Evolutionary conservation across 2,888 invertebrate genomes (phyloP), one percentile per base, ranked within the genome.

Genomic region (Antitype chi): DNA sequence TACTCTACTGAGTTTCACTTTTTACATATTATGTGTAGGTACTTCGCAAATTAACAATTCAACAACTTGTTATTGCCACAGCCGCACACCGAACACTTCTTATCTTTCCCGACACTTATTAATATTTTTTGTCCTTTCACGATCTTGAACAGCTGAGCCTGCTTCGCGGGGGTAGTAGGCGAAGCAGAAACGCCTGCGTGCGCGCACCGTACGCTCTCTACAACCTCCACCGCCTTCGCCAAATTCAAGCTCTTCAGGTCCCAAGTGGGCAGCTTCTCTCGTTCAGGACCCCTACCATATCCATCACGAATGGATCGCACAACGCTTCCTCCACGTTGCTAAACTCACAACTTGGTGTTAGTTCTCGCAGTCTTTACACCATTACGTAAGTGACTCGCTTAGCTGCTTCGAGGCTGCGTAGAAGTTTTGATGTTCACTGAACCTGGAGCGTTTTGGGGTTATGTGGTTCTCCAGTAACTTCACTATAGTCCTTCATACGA

Each of bases 161-260:
- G 25, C 25, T 64, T 25, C 6, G 9, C 25, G 28, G 20, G 47
- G 0, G 13, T 47, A 49, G 20, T 47, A 43, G 64, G 8, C 60
- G 28, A 20, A 25, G 60, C 62, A 25, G 57, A 49, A 4, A 55
- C 70, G 9, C 57, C 70, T 25, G 53, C 55, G 1, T 55, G 69
- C 38, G 89, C 89, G 71, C 87, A 73, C 17, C 81, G 76, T 9
- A 86, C 71, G 70, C 76, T 85, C 71, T 88, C 86, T 23, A 89
- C 89, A 8, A 88, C 13, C 55, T 88, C 87, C 25, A 88, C 82
- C 7, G 85, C 89, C 70, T 85, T 89, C 0, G 78, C 72, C 28
- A 89, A 71, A 0, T 88, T 89, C 89, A 88, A 86, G 0, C 86
- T 86, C 84, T 87, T 87, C 0, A 88, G 57, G 52, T 43, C 55